Conservation (phyloP, 2,113 vertebrate species). For the Brevimyrus niger region DNA sequence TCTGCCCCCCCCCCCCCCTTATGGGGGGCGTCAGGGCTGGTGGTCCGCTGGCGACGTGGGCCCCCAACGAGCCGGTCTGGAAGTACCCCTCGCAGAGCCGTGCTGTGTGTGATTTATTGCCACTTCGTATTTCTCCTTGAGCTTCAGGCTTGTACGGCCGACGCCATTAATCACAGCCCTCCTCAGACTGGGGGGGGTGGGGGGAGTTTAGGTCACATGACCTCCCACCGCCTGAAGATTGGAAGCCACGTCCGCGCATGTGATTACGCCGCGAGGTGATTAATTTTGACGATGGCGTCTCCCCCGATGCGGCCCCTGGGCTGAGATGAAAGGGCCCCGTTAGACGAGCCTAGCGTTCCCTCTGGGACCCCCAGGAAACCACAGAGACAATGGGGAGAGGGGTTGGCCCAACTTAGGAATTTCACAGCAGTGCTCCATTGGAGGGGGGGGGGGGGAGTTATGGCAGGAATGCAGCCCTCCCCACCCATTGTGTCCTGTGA, state of each 20-base stretch:
- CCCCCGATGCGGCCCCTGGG: background rate
- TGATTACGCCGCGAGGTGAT: background rate
- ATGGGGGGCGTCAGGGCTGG: background rate
- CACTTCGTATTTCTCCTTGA: background rate
- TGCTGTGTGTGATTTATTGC: background rate
- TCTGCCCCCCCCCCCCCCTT: background rate
- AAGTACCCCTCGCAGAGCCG: background rate
- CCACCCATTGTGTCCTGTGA: slow-evolving; percentile 8
- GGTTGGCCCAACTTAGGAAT: slow-evolving; percentile 48
- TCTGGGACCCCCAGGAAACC: background rate
- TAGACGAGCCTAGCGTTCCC: background rate
- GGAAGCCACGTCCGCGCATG: background rate
- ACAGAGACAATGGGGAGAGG: slow-evolving; percentile 27
- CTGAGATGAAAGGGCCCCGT: background rate
- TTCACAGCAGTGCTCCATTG: slow-evolving; percentile 36
- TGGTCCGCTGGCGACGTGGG: background rate
- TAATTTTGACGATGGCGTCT: background rate
- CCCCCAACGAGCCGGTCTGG: background rate
- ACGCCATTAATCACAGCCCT: background rate
- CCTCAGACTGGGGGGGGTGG: background rate
- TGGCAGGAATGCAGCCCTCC: slow-evolving; percentile 3
- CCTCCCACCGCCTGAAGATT: background rate
- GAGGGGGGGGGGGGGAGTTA: slow-evolving; percentile 5
- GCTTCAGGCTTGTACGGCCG: background rate
- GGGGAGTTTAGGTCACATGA: background rate